Evolutionary conservation across 2,797 vertebrate genomes (phyloP).

Genomic region (Pseudochirops cupreus): DNA sequence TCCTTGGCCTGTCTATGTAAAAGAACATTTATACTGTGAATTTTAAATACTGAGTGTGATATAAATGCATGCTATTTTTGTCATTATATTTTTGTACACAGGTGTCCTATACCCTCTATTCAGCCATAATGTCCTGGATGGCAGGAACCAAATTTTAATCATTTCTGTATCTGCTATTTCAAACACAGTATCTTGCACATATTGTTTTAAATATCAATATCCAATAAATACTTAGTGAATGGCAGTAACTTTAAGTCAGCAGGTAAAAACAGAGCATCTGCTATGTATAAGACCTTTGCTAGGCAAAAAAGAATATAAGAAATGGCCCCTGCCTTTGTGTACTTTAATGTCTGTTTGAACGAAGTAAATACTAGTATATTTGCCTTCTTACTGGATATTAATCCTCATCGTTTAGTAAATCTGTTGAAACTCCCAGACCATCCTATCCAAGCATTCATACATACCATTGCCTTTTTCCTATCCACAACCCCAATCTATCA

Average conservation of each 20-base stretch:
- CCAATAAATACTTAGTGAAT: not conserved
- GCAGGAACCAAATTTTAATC: not conserved
- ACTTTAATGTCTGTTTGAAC: not conserved
- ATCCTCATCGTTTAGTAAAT: not conserved
- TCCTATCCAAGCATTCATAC: not conserved
- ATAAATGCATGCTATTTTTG: not conserved
- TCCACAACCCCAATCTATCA: not conserved
- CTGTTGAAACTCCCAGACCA: not conserved
- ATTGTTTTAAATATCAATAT: not conserved
- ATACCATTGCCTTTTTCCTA: not conserved
- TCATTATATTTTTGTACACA: not conserved
- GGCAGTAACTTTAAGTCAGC: not conserved
- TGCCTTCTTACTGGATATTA: not conserved
- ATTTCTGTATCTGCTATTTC: not conserved
- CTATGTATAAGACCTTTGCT: not conserved
- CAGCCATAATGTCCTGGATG: not conserved
- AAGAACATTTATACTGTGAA: not conserved
- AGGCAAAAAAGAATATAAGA: not conserved
- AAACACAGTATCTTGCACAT: not conserved
- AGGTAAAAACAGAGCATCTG: not conserved
- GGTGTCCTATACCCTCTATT: not conserved
- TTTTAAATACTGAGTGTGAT: not conserved
- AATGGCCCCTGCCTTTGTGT: not conserved
- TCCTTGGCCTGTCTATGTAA: not conserved
- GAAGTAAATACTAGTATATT: not conserved